These are phyloP conservation scores for Scolopax mira DNA, from an alignment of 2,113 vertebrate species.

Conservation along the genomic window DNA sequence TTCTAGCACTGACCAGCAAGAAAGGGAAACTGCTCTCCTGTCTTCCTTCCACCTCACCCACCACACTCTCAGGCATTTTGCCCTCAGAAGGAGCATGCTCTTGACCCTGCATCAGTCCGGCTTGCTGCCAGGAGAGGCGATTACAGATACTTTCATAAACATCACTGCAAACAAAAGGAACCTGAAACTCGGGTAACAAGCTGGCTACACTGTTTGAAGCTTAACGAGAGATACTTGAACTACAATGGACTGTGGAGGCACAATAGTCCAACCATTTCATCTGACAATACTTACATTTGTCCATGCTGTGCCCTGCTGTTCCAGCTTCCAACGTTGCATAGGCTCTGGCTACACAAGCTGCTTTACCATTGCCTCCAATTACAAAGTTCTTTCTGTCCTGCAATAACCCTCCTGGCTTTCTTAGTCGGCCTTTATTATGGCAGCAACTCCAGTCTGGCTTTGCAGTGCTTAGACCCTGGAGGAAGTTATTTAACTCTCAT, in stretches of 20 bases:
- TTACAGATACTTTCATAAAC: neutral
- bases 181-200: neutral
- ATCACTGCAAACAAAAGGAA: neutral
- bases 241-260: neutral
- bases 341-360: neutral
- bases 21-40: neutral
- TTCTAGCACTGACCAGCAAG: neutral
- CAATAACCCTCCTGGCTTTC: neutral
- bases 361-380: neutral
- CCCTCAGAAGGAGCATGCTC: accelerated
- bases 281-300: neutral
- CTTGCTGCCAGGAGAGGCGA: neutral
- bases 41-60: neutral
- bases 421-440: neutral
- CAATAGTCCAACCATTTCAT: neutral
- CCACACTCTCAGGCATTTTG: neutral
- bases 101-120: neutral
- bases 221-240: neutral
- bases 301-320: neutral
- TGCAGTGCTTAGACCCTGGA: neutral
- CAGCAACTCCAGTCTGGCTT: neutral
- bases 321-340: neutral
- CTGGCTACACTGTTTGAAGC: neutral
- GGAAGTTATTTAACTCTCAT: conserved; percentile 6
- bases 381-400: neutral